Evolutionary conservation across 2,113 vertebrate genomes (phyloP).

Genomic region (Dinomys branickii): DNA sequence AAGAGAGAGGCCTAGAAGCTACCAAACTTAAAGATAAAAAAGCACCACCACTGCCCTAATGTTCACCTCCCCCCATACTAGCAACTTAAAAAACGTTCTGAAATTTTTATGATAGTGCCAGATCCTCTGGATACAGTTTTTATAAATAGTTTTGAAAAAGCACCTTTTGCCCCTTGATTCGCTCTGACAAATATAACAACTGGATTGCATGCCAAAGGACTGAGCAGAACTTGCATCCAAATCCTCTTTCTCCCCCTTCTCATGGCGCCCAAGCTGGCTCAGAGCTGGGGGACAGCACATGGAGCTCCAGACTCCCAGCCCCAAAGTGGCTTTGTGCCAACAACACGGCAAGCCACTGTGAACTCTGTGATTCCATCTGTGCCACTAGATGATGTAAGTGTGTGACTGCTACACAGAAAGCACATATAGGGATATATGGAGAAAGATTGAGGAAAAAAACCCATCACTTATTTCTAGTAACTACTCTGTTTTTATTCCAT

Average conservation of each 20-base stretch:
- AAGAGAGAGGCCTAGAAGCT: slow-evolving; percentile 9
- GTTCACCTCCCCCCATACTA: background rate
- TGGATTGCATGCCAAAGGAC: background rate
- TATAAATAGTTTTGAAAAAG: background rate
- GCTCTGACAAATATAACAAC: background rate
- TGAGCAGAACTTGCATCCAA: background rate
- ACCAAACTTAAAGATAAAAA: slow-evolving; percentile 42
- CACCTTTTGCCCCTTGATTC: slow-evolving; percentile 19
- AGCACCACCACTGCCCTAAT: background rate
- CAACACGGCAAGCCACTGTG: background rate
- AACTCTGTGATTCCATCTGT: background rate
- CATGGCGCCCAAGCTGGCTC: background rate
- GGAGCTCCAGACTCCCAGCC: background rate
- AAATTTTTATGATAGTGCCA: background rate
- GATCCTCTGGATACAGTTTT: background rate
- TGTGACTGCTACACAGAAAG: background rate
- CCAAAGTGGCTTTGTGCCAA: background rate
- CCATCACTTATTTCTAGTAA: slow-evolving; percentile 3
- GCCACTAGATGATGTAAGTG: background rate
- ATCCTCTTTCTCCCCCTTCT: background rate
- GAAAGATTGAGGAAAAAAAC: background rate
- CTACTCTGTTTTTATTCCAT: background rate
- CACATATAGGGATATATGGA: background rate
- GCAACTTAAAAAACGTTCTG: background rate
- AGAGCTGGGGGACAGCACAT: background rate